Evolutionary conservation across 2,888 invertebrate genomes (phyloP), one percentile per base, ranked within the genome.

Genomic region (Drosophila rellima): DNA sequence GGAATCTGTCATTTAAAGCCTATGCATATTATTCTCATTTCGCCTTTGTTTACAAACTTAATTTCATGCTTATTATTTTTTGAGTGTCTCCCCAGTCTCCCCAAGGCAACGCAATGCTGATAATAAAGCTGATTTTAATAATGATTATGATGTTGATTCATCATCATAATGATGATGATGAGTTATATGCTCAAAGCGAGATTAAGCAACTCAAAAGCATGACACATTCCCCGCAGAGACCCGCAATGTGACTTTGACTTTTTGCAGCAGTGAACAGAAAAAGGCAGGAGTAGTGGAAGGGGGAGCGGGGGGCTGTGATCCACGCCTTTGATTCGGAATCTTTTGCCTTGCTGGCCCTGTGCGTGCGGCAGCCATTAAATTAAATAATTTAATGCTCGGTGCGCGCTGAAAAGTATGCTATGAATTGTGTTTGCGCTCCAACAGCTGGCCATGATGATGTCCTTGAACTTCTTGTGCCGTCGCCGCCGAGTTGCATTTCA

Each of bases 371-470:
- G 60, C 52, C 76, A 75, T 80, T 79, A 79, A 82, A 82, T 80
- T 80, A 80, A 79, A 80, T 80, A 80, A 82, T 80, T 80, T 82
- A 80, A 80, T 80, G 79, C 62, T 65, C 42, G 82, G 65, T 79
- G 26, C 54, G 75, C 45, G 37, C 50, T 11, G 62, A 69, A 61
- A 57, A 63, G 69, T 63, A 47, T 42, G 64, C 62, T 62, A 61
- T 42, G 59, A 40, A 64, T 50, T 68, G 56, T 61, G 68, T 54
- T 33, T 15, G 59, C 26, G n/a, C 23, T 47, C 47, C 57, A 74
- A 65, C 71, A 71, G 63, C 70, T 68, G 68, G 61, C 51, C 66
- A 70, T 76, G 80, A 70, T 76, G 80, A 55, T 55, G 54, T 80
- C 80, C 80, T 80, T 80, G 80, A 80, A 80, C 80, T 80, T 76